Percentiles rank a stretch among this genome's conserved stretches.
These are phyloP conservation scores for Monochamus alternatus DNA, from an alignment of 2,888 invertebrate species.

Conservation along the genomic window DNA sequence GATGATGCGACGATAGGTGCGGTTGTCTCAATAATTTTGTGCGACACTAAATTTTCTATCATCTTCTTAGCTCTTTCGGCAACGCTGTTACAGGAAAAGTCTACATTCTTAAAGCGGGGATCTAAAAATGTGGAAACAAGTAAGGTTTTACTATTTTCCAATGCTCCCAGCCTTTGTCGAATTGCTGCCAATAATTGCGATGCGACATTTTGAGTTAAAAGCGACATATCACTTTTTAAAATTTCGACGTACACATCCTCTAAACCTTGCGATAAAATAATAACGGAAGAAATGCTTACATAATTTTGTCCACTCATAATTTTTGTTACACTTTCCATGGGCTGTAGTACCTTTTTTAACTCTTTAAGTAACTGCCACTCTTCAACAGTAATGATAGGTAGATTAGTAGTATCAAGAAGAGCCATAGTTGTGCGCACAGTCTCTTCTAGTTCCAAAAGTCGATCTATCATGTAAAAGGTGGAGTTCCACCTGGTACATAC, in stretches of 20 bases:
- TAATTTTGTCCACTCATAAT: slow-evolving; percentile 44
- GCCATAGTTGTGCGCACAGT: too few species aligned
- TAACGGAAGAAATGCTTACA: not conserved
- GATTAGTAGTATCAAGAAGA: slow-evolving; percentile 16
- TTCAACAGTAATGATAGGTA: slow-evolving; percentile 39
- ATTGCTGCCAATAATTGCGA: not conserved
- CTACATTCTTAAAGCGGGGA: slow-evolving; percentile 1
- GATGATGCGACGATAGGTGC: too few species aligned
- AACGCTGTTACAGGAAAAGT: not conserved
- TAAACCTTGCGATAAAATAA: not conserved
- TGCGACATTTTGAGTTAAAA: not conserved
- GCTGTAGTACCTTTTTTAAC: slow-evolving; percentile 43
- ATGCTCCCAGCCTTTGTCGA: not conserved
- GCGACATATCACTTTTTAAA: not conserved
- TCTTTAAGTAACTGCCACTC: too few species aligned
- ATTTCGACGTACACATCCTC: not conserved
- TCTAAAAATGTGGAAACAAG: not conserved
- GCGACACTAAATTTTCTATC: not conserved
- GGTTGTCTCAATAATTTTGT: not conserved
- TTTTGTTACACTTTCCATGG: slow-evolving; percentile 46
- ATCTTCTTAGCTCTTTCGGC: not conserved
- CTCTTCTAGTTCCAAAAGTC: slow-evolving; percentile 42
- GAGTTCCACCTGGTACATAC: slow-evolving; percentile 50
- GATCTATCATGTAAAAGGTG: slow-evolving; percentile 46
- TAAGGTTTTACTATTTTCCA: not conserved